Percentiles rank a stretch among this genome's conserved stretches.
Conservation (phyloP, 2,113 vertebrate species). For the Eira barbara region DNA sequence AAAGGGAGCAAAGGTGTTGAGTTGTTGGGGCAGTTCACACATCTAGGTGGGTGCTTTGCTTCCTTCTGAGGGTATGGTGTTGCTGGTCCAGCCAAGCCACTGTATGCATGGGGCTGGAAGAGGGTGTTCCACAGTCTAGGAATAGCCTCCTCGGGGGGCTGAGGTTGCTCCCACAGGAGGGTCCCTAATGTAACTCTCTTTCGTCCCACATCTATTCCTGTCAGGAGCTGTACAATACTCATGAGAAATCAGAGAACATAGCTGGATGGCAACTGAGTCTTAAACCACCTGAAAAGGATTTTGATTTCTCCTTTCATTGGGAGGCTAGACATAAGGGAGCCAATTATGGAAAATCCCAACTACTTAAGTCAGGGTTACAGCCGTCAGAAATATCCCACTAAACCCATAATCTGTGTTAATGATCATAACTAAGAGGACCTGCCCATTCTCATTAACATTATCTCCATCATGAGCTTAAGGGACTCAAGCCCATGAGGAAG, state of each 20-base stretch:
- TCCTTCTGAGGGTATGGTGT: not conserved
- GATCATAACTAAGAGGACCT: rapidly evolving
- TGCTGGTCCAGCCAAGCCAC: not conserved
- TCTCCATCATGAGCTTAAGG: not conserved
- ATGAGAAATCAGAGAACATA: not conserved
- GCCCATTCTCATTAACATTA: not conserved
- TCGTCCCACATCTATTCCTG: too few species aligned
- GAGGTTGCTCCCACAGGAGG: not conserved
- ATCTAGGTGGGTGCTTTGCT: not conserved
- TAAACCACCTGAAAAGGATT: not conserved
- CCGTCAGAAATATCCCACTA: not conserved
- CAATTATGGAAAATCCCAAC: rapidly evolving
- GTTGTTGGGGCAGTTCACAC: not conserved
- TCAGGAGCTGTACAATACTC: not conserved
- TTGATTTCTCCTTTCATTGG: not conserved
- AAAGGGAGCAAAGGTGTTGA: not conserved
- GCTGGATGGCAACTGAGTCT: not conserved
- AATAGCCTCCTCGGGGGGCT: not conserved
- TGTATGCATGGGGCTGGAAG: not conserved
- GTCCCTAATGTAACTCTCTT: not conserved
- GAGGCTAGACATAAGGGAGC: not conserved
- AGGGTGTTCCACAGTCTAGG: not conserved
- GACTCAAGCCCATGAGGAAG: not conserved
- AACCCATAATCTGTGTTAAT: not conserved
- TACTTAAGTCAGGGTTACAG: not conserved